Base-by-base conservation (phyloP, 92 coral and sea anemone genomes). In the Anthopleura xanthogrammica region DNA sequence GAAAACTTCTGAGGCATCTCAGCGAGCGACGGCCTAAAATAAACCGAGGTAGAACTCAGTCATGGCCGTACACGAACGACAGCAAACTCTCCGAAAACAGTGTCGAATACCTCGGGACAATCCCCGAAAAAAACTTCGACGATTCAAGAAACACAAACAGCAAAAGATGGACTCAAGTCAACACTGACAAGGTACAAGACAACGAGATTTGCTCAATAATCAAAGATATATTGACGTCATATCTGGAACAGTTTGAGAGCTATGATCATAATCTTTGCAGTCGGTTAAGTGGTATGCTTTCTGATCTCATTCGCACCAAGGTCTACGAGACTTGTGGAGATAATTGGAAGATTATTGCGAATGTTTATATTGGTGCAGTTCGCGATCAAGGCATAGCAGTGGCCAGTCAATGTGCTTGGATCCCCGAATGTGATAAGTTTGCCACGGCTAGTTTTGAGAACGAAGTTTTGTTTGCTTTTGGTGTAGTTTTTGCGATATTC, bases 341-440 rank as follows among this genome's bases (percentile, higher is more conserved):
- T 8, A 79, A 71, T 42, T 92, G 82, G 77, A 92, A 90, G 85
- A 85, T 92, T 72, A 88, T 91, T 41, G 89, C 90, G 13, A 89
- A 92, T 74, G 93, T 92, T 5, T 92, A 80, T 58, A 83, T 92
- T 6, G 95, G 95, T 12, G 93, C 93, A 10, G 86, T 92, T 7
- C 77, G 89, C 2, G 95, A 72, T 16, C 86, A 92, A 22, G 95
- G 95, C 16, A 85, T 88, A 24, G 90, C 89, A 1, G 92, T 83
- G 6, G 95, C 95, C 2, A 92, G 91, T 14, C 95, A 92, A 78
- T 92, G 95, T 19, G 50, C 90, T 22, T 92, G 93, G 95, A 85
- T 93, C 10, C 93, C 93, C 1, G 81, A 79, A 46, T 83, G 89
- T 48, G 95, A 92, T 84, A 92, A 87, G 80, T 90, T 90, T 57